These are phyloP conservation scores for Parochlus steinenii DNA, from an alignment of 2,888 invertebrate species.

Conservation along the genomic window DNA sequence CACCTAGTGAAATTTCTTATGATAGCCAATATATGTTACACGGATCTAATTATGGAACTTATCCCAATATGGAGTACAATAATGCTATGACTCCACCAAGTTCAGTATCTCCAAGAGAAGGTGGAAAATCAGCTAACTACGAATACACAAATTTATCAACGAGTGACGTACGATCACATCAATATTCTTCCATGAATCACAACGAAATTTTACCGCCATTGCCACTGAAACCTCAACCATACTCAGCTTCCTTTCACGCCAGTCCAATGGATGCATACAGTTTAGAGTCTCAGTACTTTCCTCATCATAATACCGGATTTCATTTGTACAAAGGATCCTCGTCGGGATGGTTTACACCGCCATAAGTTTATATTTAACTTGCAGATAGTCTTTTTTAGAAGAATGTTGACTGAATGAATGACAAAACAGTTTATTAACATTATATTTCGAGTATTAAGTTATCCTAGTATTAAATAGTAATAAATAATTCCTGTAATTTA, in stretches of 20 bases:
- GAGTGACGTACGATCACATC: slow-evolving; percentile 35
- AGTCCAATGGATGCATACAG: slow-evolving; percentile 38
- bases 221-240: slow-evolving; percentile 81
- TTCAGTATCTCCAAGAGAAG: slow-evolving; percentile 89
- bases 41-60: slow-evolving; percentile 37
- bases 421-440: too few species aligned
- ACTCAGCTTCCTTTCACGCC: slow-evolving; percentile 54
- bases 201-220: slow-evolving; percentile 46
- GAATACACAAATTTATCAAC: slow-evolving; percentile 30
- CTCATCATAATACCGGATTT: slow-evolving; percentile 64
- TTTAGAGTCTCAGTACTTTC: slow-evolving; percentile 65
- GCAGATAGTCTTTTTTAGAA: too few species aligned
- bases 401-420: too few species aligned
- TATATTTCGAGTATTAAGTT: too few species aligned
- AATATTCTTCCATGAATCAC: slow-evolving; percentile 26
- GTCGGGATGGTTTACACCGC: slow-evolving; percentile 63
- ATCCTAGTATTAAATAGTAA: too few species aligned
- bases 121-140: slow-evolving; percentile 33
- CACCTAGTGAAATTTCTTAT: slow-evolving; percentile 71
- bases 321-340: slow-evolving; percentile 64
- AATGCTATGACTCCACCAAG: slow-evolving; percentile 93
- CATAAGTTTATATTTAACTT: slow-evolving; percentile 34
- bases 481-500: too few species aligned
- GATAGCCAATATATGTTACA: slow-evolving; percentile 45
- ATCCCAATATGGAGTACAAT: slow-evolving; percentile 64